These are phyloP conservation scores for Drosophila aff. DNA, from an alignment of 1,140 invertebrate genomes.

Conservation along the genomic window DNA sequence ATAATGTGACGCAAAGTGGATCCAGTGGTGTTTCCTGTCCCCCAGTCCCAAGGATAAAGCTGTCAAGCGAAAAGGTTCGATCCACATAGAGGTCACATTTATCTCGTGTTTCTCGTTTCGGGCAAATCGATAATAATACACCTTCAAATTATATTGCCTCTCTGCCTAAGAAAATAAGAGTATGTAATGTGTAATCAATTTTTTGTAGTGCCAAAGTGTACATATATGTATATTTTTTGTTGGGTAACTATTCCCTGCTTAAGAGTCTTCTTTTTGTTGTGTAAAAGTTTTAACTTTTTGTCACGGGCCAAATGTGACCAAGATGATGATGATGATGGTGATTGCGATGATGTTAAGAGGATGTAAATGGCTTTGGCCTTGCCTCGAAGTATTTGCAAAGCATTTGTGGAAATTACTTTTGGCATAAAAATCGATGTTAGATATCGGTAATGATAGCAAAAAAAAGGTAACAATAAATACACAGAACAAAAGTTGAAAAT, in stretches of 20 bases:
- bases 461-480: conserved; percentile 10
- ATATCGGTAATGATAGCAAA: conserved; percentile 42
- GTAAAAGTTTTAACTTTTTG: conserved; percentile 50
- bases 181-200: conserved; percentile 59
- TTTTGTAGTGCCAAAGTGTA: conserved; percentile 50
- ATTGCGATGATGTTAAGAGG: conserved; percentile 10
- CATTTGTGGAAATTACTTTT: conserved; percentile 54
- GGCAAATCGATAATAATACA: conserved; percentile 68
- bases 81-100: conserved; percentile 15
- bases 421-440: conserved; percentile 50
- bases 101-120: neutral
- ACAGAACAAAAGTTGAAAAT: neutral
- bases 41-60: conserved; percentile 42
- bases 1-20: conserved; percentile 72
- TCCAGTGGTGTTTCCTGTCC: conserved; percentile 42
- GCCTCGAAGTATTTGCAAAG: conserved; percentile 22
- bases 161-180: conserved; percentile 26
- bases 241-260: conserved; percentile 15
- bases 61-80: conserved; percentile 40
- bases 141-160: conserved; percentile 22
- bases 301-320: conserved; percentile 42
- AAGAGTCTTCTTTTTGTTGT: conserved; percentile 5
- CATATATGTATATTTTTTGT: neutral
- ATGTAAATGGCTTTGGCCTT: conserved; percentile 45
- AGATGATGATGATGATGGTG: conserved; percentile 25